Percentiles rank a stretch among this genome's conserved stretches.
Evolutionary conservation across 2,113 vertebrate species (phyloP).

Genomic region (rat (Rattus norvegicus)): DNA sequence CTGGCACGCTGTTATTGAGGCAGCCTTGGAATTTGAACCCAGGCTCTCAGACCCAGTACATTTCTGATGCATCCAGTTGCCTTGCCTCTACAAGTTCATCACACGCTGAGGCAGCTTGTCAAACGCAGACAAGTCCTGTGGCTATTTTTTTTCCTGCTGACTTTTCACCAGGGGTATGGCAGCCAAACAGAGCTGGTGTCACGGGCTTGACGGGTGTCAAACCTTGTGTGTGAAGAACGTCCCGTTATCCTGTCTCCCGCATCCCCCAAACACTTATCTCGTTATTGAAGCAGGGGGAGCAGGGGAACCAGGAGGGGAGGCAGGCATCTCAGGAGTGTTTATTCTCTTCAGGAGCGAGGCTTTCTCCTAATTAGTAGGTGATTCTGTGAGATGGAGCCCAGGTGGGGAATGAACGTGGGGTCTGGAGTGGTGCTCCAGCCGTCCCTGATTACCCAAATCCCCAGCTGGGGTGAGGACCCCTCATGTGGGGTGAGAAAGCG

Average conservation of each 20-base stretch:
- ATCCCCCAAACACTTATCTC: constrained; percentile 78
- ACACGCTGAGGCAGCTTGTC: constrained; percentile 59
- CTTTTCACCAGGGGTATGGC: constrained; percentile 75
- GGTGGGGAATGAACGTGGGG: constrained; percentile 57
- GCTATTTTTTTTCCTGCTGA: constrained; percentile 76
- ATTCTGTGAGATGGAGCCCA: constrained; percentile 73
- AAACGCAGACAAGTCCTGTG: constrained; percentile 75
- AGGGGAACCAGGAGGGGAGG: neutral
- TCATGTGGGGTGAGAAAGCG: constrained; percentile 74
- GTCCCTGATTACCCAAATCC: constrained; percentile 65
- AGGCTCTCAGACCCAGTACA: neutral
- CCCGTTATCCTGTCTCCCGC: constrained; percentile 42
- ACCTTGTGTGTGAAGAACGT: constrained; percentile 68
- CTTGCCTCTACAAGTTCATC: constrained; percentile 58
- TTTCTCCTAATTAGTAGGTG: constrained; percentile 68
- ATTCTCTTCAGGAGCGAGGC: constrained; percentile 67
- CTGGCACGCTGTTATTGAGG: neutral
- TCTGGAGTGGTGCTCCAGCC: constrained; percentile 62
- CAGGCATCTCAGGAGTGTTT: constrained; percentile 72
- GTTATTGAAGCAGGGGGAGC: constrained; percentile 42
- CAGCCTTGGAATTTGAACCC: constrained; percentile 25
- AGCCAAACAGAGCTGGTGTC: constrained; percentile 77
- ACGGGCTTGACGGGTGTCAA: constrained; percentile 78
- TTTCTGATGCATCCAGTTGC: neutral
- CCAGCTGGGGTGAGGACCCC: constrained; percentile 65